Conservation (phyloP, 2,113 vertebrate species). For the Onychorhynchus coronatus region DNA sequence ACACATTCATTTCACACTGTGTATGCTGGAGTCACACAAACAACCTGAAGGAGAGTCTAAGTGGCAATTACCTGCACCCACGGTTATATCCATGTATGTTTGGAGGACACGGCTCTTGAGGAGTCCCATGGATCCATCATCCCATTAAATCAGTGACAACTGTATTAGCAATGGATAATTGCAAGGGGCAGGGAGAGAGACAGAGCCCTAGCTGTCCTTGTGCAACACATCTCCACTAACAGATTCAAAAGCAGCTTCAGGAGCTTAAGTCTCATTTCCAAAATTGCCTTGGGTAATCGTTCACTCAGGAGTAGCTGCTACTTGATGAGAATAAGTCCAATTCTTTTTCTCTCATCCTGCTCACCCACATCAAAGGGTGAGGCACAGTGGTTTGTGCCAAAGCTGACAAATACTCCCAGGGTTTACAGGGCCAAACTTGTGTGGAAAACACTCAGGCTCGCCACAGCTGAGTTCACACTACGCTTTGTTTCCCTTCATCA, state of each 20-base stretch:
- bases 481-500: background rate
- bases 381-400: background rate
- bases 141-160: background rate
- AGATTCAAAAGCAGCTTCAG: background rate
- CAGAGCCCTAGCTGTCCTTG: background rate
- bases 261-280: background rate
- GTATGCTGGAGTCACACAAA: background rate
- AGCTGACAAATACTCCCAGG: background rate
- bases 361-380: background rate
- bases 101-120: background rate
- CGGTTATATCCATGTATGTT: background rate
- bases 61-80: background rate
- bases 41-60: background rate
- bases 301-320: background rate
- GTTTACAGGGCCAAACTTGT: background rate
- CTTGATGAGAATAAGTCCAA: background rate
- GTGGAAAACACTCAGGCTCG: background rate
- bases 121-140: fast-evolving
- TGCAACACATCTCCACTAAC: background rate
- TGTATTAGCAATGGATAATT: background rate
- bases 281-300: background rate
- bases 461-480: fast-evolving
- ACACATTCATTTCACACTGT: background rate
- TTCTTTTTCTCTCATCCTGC: background rate
- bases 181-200: background rate